These are phyloP conservation scores for Galaxea fascicularis DNA, from an alignment of 92 coral and sea anemone genomes.

Conservation along the genomic window DNA sequence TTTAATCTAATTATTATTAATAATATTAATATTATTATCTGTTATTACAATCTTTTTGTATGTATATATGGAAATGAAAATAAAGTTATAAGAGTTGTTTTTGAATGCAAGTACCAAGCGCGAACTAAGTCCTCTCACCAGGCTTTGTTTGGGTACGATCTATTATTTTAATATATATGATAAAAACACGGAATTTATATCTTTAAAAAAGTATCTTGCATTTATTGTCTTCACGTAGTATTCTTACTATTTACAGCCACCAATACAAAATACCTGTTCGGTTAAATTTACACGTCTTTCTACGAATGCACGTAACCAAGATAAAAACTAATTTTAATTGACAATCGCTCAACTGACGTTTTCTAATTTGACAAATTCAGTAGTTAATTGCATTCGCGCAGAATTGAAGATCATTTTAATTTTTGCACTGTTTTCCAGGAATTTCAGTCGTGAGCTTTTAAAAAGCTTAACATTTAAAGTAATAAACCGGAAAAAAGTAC, in stretches of 20 bases:
- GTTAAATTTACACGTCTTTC: background rate
- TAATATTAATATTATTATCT: no score
- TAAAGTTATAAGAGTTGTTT: no score
- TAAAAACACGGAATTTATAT: background rate
- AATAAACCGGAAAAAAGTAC: background rate
- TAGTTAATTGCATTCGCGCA: background rate
- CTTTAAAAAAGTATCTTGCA: background rate
- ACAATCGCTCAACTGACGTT: background rate
- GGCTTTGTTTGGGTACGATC: no score
- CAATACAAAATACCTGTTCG: background rate
- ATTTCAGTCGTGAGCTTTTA: background rate
- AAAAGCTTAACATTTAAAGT: background rate
- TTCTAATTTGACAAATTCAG: background rate
- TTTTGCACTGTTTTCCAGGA: background rate
- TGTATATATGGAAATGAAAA: no score
- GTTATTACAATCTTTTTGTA: no score
- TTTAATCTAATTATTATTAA: no score
- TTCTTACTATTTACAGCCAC: conserved; percentile 2
- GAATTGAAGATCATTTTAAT: background rate
- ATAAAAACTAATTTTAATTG: background rate
- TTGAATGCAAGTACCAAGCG: no score
- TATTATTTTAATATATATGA: no score
- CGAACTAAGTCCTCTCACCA: no score
- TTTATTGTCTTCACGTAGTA: background rate
- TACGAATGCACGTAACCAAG: background rate